Conservation (phyloP, 2,888 invertebrate genomes). For the Cyclophora albipunctata region DNA sequence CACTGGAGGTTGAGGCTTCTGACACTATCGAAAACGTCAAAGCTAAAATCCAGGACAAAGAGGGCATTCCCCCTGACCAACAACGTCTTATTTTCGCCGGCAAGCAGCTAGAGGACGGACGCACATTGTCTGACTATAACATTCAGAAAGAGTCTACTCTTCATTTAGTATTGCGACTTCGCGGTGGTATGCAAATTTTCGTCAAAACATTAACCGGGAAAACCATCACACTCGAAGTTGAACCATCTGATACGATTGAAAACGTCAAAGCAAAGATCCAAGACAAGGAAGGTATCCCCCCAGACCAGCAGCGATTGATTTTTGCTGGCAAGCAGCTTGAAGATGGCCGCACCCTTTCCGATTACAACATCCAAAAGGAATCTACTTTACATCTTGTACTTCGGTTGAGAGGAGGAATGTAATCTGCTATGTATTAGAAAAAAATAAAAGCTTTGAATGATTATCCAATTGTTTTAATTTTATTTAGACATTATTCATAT, state of each 20-base stretch:
- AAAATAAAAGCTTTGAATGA: too few relatives aligned
- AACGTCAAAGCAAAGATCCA: constrained; percentile 21
- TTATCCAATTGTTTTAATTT: too few relatives aligned
- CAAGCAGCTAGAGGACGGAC: constrained; percentile 20
- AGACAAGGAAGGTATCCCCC: constrained; percentile 21
- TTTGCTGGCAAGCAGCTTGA: constrained; percentile 18
- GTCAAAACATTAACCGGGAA: constrained; percentile 21
- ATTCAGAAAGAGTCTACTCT: constrained; percentile 20
- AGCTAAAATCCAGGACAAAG: constrained; percentile 21
- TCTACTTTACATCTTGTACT: too few relatives aligned
- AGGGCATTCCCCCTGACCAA: constrained; percentile 22
- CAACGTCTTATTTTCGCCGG: constrained; percentile 19
- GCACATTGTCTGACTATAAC: constrained; percentile 19
- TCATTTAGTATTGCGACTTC: constrained; percentile 16
- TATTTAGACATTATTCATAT: too few relatives aligned
- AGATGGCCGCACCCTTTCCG: too few relatives aligned
- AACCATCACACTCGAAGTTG: constrained; percentile 17
- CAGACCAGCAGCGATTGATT: constrained; percentile 19
- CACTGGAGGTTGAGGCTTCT: constrained; percentile 17
- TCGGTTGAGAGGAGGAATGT: too few relatives aligned
- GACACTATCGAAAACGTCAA: constrained; percentile 20
- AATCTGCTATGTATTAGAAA: too few relatives aligned
- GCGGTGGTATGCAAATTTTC: constrained; percentile 23
- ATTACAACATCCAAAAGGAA: too few relatives aligned
- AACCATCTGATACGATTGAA: constrained; percentile 19